phyloP scores from a whole-genome alignment of 2,888 invertebrate genomes.

The Ichneumoninae sp. region DNA sequence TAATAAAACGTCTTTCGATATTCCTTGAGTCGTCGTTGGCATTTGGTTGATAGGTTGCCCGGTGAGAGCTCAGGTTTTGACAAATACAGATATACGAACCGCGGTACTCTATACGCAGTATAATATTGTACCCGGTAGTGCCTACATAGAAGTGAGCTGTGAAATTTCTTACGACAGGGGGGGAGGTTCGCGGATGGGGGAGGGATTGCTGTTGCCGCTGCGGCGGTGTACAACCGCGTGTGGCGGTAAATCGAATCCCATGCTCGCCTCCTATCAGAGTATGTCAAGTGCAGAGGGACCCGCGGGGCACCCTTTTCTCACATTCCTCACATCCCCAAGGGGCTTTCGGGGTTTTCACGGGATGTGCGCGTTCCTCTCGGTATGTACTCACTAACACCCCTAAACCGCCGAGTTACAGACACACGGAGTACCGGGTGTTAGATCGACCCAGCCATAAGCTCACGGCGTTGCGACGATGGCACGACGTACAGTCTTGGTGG shows the following conservation, averaged over 20 bases:
- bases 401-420: conserved; percentile 4
- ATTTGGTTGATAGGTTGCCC: conserved; percentile 9
- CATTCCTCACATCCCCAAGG: conserved; percentile 49
- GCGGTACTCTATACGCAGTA: conserved; percentile 19
- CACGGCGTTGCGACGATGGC: conserved; percentile 37
- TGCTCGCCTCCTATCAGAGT: conserved; percentile 65
- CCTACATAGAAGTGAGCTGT: conserved; percentile 50
- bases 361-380: conserved; percentile 38
- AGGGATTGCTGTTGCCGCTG: conserved; percentile 47
- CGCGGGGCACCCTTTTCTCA: conserved; percentile 47
- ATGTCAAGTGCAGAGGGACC: conserved; percentile 65
- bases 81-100: conserved; percentile 23
- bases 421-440: conserved; percentile 15
- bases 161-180: conserved; percentile 59
- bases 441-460: conserved; percentile 35
- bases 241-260: conserved; percentile 67
- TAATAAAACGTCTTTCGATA: conserved; percentile 7
- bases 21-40: conserved; percentile 1
- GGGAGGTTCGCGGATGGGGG: conserved; percentile 24
- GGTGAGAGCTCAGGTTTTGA: not conserved
- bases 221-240: conserved; percentile 57
- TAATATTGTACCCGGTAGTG: conserved; percentile 40
- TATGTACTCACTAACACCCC: conserved; percentile 20
- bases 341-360: conserved; percentile 63
- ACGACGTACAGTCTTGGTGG: conserved; percentile 4